Evolutionary conservation across 1,140 invertebrate genomes (phyloP), one percentile per base, ranked within the genome.

Genomic region (Lasioglossum albipes): DNA sequence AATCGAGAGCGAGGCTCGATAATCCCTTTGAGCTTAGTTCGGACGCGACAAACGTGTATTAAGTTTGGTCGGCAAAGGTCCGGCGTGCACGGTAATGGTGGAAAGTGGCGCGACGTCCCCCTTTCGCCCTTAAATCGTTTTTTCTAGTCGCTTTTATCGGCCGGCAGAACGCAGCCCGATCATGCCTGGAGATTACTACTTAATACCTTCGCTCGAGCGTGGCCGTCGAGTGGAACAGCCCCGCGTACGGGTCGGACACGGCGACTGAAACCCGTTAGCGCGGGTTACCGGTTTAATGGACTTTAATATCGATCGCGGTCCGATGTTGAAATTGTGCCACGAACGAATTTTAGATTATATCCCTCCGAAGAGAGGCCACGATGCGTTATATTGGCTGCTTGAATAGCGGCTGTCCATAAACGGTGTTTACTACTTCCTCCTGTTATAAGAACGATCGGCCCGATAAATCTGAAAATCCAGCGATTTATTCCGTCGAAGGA

Each of bases 171-270:
- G 75, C 66, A 82, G 83, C 69, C 87, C 85, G 90, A 91, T 90
- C 85, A 75, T 86, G 84, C 83, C 83, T 75, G 84, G 82, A 90
- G 90, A 91, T 91, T 91, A 91, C 88, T 89, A 90, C 90, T 90
- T 91, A 91, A 90, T 91, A 88, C 84, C 81, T 69, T 45, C 82
- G 82, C 75, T 82, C 64, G 75, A 76, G 79, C 78, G 79, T 78
- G 73, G 52, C 67, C 68, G 84, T 83, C 71, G 70, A 88, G 88
- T 87, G 75, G 74, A 89, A 90, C 84, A 75, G 65, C 71, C 52
- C 80, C 80, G 67, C 79, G 80, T 68, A 45, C 74, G 77, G 82
- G 82, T 90, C 84, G 84, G 86, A 86, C 87, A 67, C 72, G 75
- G 72, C 69, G 76, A 80, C 84, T 83, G 84, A 75, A 73, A 85